These are phyloP conservation scores for Aplysina aerophoba DNA, from an alignment of 37 sponge, comb jelly and placozoan genomes.

Conservation along the genomic window DNA sequence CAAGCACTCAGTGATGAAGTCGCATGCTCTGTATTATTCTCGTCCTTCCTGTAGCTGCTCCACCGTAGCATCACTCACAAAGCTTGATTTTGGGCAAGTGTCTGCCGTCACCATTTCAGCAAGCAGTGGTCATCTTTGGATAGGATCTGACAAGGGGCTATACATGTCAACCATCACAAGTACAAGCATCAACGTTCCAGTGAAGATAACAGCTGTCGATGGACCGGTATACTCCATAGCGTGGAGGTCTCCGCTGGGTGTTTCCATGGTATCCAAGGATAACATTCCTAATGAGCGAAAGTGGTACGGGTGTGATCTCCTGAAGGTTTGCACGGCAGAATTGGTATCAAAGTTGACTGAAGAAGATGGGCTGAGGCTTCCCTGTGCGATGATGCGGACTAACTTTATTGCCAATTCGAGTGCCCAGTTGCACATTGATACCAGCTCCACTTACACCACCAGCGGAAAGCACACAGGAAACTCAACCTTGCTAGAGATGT, in stretches of 20 bases:
- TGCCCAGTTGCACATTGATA: not conserved
- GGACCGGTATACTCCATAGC: constrained; percentile 23
- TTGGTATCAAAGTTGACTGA: not conserved
- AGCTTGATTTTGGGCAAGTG: constrained; percentile 17
- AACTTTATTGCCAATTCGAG: not conserved
- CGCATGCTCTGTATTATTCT: no score
- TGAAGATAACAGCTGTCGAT: not conserved
- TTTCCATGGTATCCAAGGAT: not conserved
- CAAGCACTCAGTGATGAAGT: no score
- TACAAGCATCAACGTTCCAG: not conserved
- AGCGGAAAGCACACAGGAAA: not conserved
- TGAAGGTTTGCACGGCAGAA: not conserved
- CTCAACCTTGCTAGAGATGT: not conserved
- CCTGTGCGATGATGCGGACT: no score
- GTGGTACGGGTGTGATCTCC: not conserved
- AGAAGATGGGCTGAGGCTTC: no score
- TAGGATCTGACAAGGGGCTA: constrained; percentile 68
- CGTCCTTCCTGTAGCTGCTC: not conserved
- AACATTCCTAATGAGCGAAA: not conserved
- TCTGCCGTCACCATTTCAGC: constrained; percentile 38
- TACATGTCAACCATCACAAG: not conserved
- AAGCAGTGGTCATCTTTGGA: constrained; percentile 51
- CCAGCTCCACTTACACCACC: not conserved
- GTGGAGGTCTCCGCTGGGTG: not conserved
- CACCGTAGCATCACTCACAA: not conserved